Evolutionary conservation across 2,113 vertebrate genomes (phyloP).

Genomic region (Melanocharis versteri): DNA sequence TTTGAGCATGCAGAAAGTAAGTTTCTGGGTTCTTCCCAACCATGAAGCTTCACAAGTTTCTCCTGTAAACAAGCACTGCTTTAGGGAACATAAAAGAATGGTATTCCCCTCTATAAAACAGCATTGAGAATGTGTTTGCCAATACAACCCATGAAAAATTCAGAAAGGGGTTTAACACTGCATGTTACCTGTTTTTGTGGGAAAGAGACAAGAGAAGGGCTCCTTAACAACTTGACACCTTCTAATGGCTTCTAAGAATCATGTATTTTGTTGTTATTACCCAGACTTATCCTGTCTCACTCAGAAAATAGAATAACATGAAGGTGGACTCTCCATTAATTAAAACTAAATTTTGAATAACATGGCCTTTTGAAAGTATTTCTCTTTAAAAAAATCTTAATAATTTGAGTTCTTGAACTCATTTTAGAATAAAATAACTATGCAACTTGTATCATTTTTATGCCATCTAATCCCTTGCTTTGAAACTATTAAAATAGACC

Average conservation of each 20-base stretch:
- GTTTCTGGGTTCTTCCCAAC: neutral
- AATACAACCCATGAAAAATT: neutral
- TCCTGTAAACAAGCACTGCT: neutral
- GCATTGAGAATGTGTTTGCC: neutral
- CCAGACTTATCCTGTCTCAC: neutral
- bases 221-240: neutral
- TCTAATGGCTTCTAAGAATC: neutral
- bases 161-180: neutral
- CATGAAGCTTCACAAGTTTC: neutral
- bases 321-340: neutral
- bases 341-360: neutral
- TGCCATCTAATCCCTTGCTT: neutral
- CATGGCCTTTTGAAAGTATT: neutral
- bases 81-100: neutral
- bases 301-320: neutral
- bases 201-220: neutral
- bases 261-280: neutral
- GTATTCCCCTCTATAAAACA: neutral
- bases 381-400: neutral
- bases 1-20: neutral
- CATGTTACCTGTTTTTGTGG: accelerated
- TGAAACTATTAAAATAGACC: neutral
- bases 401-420: neutral
- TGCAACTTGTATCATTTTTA: neutral
- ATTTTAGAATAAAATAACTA: neutral